Conservation (phyloP, 2,888 invertebrate genomes). For the Hydrotaea diabolus region DNA sequence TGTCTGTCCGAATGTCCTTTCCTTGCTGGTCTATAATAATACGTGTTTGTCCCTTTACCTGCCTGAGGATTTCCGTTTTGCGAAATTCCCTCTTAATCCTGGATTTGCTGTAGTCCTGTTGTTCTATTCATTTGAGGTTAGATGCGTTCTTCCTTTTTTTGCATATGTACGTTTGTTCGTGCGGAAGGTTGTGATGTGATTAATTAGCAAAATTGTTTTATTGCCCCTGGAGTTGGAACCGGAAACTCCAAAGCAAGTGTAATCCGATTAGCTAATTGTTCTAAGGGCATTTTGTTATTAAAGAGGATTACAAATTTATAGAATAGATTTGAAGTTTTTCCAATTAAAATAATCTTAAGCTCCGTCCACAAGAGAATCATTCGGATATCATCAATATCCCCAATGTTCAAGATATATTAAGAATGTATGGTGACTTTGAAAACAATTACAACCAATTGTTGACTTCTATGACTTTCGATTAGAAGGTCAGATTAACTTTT, state of each 20-base stretch:
- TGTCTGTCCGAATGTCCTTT: constrained; percentile 17
- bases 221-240: constrained; percentile 38
- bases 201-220: constrained; percentile 63
- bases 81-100: constrained; percentile 48
- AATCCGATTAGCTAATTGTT: constrained; percentile 62
- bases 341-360: not conserved
- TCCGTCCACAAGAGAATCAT: too few species aligned
- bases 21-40: too few species aligned
- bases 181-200: constrained; percentile 48
- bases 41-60: constrained; percentile 32
- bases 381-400: too few species aligned
- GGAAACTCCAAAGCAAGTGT: constrained; percentile 55
- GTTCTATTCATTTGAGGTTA: constrained; percentile 50
- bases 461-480: too few species aligned
- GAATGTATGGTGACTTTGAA: too few species aligned
- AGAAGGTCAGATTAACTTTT: too few species aligned
- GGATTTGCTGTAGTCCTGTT: constrained; percentile 53
- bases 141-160: not conserved
- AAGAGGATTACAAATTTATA: not conserved
- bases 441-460: too few species aligned
- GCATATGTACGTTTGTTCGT: not conserved
- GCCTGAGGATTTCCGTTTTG: constrained; percentile 41
- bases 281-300: not conserved
- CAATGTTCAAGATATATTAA: too few species aligned
- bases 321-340: not conserved